Conservation (phyloP, 1,140 invertebrate genomes). For the Pentalonia nigronervosa region DNA sequence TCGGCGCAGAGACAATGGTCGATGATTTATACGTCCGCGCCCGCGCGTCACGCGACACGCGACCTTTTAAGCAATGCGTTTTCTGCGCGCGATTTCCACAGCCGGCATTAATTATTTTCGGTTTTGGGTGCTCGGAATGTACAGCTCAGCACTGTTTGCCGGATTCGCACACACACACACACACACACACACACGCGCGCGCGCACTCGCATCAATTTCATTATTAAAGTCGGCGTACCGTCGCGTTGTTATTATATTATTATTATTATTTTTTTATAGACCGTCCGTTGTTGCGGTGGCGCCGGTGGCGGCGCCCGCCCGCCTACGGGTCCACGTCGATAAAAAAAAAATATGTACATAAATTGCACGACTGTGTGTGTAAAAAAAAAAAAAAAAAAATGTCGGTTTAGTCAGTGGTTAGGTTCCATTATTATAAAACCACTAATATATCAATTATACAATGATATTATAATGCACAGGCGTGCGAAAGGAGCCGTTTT, state of each 20-base stretch:
- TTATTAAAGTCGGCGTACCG: not conserved
- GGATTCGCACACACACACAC: not conserved
- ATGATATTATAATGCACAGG: not conserved
- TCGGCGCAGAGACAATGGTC: not conserved
- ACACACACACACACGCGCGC: not conserved
- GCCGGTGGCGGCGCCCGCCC: not conserved
- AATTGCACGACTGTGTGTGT: not conserved
- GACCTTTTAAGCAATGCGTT: slow-evolving; percentile 29
- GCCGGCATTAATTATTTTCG: not conserved
- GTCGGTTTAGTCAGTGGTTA: not conserved
- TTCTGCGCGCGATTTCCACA: not conserved
- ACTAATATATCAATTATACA: not conserved
- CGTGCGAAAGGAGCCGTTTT: not conserved
- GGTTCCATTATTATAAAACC: no score
- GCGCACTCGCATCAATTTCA: not conserved
- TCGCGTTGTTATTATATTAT: not conserved
- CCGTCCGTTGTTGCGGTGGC: not conserved
- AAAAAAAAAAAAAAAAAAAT: not conserved
- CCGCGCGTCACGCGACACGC: not conserved
- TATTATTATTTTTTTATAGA: not conserved
- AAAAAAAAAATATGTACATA: not conserved
- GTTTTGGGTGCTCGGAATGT: not conserved
- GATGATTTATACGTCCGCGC: slow-evolving; percentile 1
- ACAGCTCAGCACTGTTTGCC: not conserved
- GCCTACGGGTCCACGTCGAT: not conserved